Evolutionary conservation across 2,113 vertebrate genomes (phyloP), one percentile per base, ranked within the genome.

Genomic region (Phasianus colchicus): DNA sequence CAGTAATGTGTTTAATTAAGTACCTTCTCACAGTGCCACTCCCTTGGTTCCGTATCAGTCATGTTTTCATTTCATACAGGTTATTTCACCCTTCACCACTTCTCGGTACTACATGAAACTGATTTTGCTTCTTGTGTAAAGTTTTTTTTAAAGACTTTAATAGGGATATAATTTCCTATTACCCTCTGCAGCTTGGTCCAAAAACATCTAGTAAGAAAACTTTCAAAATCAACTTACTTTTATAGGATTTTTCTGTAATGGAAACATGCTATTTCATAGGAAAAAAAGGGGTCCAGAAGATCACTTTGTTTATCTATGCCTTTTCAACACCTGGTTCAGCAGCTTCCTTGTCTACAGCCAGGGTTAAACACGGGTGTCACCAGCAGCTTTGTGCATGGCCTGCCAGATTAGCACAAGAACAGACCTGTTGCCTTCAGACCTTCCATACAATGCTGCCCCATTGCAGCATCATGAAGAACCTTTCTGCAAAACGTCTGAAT

Each of bases 321-420:
- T 77, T 86, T 83, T 83, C 77, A 92, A 93, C 67, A 85, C 30
- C 57, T 67, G 38, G 64, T 66, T 83, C 87, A 60, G 80, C 78
- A 93, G 65, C 63, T 54, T 95, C 58, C 91, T 52, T 3, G 3
- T 47, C 50, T 66, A 60, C 30, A 83, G 60, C 48, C 65, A 60
- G 29, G 10, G 32, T 81, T 90, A 79, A 88, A 83, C 1, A 2
- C 3, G 13, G 66, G 7, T 36, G 52, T 74, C 45, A 25, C 29
- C 10, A 52, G 61, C 54, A 60, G 54, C 73, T 11, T 43, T 36
- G 45, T 4, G 12, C 27, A 34, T 3, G 10, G n/a, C 34, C 67
- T 1, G 1, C 50, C 34, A 48, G 40, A 66, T 40, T n/a, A 70
- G 55, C 27, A 48, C 30, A 70, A 64, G 52, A 65, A 54, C 10